Base-by-base conservation (phyloP, 2,888 invertebrate genomes). In the Trichogramma evanescens region DNA sequence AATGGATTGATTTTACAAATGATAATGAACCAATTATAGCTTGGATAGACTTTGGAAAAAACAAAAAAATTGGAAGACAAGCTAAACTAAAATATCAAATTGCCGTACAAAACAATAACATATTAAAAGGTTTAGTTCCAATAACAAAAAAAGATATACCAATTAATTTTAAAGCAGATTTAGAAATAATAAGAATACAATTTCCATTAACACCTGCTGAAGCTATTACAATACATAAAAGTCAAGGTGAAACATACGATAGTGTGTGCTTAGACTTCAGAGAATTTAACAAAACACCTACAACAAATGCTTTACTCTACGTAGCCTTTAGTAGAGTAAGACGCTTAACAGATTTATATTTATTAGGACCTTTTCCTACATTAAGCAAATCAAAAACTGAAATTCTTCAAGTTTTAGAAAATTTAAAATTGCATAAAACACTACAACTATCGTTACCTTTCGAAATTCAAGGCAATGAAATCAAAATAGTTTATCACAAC, bases 41-140 rank as follows among this genome's bases (percentile, higher is more conserved):
- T 5, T 66, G 65, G 65, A 9, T 66, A 26, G 58, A 66, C 51
- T 65, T 66, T 58, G 5, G 41, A 39, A 50, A 62, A 10, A 59
- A 57, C 54, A 48, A 48, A 40, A 56, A 9, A 50, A 56, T 64
- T 49, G 67, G 65, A 54, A 38, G 4, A 7, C 58, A 59, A 45
- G 40, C 50, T 53, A 44, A 52, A 41, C 13, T 45, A 43, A 59
- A 56, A 41, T 60, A 52, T 44, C 48, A 51, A 26, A 8, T 50
- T 9, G 46, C 52, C 9, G 59, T 61, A 43, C 58, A 45, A 6
- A 38, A 49, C 42, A 58, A 56, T 50, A 39, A 51, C 7, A 57
- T 61, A 13, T 10, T 55, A 39, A n/a, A 9, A 26, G 10, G 43
- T 51, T 56, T 59, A 7, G 50, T 59, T 53, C 62, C 59, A 4